phyloP scores from a whole-genome alignment of 2,113 vertebrate species.

The Antechinus flavipes region DNA sequence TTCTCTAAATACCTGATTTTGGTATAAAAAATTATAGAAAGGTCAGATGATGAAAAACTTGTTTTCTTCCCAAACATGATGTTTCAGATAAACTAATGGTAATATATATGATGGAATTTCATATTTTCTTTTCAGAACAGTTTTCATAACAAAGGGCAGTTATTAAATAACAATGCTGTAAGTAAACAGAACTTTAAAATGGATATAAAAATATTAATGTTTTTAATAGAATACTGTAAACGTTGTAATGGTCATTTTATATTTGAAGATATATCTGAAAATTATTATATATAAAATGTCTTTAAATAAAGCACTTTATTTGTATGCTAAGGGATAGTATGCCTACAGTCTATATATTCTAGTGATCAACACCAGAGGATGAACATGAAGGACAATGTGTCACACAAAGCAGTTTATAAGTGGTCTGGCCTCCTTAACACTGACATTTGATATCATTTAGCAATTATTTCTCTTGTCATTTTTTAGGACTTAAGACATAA shows the following conservation, averaged over 20 bases:
- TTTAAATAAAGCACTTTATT: background rate
- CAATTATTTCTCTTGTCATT: background rate
- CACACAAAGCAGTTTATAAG: background rate
- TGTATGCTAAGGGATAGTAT: background rate
- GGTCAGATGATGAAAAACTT: background rate
- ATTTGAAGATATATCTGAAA: background rate
- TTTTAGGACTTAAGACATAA: background rate
- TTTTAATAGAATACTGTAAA: slow-evolving; percentile 33
- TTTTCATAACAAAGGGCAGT: slow-evolving; percentile 19
- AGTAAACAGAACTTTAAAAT: background rate
- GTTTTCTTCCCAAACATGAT: background rate
- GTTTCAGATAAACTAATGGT: background rate
- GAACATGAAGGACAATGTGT: background rate
- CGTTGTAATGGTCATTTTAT: background rate
- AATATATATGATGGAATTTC: background rate
- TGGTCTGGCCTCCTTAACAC: background rate
- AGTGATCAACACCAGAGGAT: background rate
- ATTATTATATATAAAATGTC: background rate
- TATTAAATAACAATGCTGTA: background rate
- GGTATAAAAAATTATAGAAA: background rate
- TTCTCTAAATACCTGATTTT: slow-evolving; percentile 18
- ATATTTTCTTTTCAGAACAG: background rate
- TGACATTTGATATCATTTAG: background rate
- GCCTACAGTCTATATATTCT: background rate
- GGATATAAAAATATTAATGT: slow-evolving; percentile 3